Base-by-base conservation (phyloP, 2,113 vertebrate genomes). In the Notarius quadriscutis region DNA sequence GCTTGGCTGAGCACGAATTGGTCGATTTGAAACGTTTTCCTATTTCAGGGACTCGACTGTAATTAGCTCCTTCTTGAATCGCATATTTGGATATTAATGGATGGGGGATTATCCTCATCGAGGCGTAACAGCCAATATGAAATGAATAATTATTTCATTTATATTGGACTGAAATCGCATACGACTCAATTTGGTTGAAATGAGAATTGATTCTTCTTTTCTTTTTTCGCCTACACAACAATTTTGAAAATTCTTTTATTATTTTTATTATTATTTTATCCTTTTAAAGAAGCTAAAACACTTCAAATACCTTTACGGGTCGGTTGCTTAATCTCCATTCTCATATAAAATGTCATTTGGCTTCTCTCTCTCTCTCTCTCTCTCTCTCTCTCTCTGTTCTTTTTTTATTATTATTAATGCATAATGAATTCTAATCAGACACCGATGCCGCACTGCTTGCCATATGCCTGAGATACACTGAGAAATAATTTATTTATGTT, bases 71-170 rank as follows among this genome's bases (percentile, higher is more conserved):
- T 89, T 83, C 89, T 88, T 94, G 92, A 90, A 88, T 90, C 91
- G 91, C 92, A 92, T 89, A 94, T 94, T 94, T 94, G 90, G 92
- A 94, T 94, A 94, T 94, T 93, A 92, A 94, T 93, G 92, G 91
- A 92, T 41, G 84, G 89, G 92, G 91, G 91, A 93, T 95, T 94
- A 94, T 93, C 91, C 89, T 75, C 87, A 85, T 62, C 92, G 90
- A 91, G 89, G 91, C 91, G 91, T 65, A 91, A 88, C 88, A 92
- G 85, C 84, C 87, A 90, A 84, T 89, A 94, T 94, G 89, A 93
- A 93, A 94, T 91, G 83, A 92, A 92, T 91, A 84, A 94, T 93
- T 92, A 83, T 91, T 93, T 91, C 91, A 93, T 92, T 91, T 83
- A 86, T 91, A 93, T 92, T 85, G 51, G 4, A 84, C 75, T 90